Base-by-base conservation (phyloP, 2,888 invertebrate genomes). In the Philaethria dido region DNA sequence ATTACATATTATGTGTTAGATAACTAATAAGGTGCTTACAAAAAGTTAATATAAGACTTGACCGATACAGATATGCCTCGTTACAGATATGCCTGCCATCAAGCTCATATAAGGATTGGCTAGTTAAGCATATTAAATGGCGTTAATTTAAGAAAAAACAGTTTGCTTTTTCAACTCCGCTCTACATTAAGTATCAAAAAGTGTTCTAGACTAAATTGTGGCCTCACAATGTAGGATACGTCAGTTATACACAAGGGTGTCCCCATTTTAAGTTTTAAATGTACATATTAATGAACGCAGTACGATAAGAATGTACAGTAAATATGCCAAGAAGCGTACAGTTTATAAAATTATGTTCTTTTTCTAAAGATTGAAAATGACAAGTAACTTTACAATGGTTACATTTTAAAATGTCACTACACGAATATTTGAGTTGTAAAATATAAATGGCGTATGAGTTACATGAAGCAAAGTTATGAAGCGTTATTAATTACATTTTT, bases 211-310 rank as follows among this genome's bases (percentile, higher is more conserved):
- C 52, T 54, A 25, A 52, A 36, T 39, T 48, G 44, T 47, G 60
- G 55, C 69, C 69, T 69, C 66, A 69, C 62, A 54, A 62, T 69
- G 65, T 71, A 70, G 70, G 73, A 55, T 70, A 69, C 62, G 66
- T 72, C 62, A 66, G 65, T 66, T 72, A 71, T 44, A 61, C 42
- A 63, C 72, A 69, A 71, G 69, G 66, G 57, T 70, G 73, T 66
- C 69, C 71, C 63, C 73, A 70, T 77, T 75, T 77, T 70, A 64
- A 67, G 69, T 74, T 66, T 60, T 52, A 71, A 74, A 78, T 76
- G 72, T 75, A 75, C 75, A 76, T 75, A 72, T 69, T 75, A 75
- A 78, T 74, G 75, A 54, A 67, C 61, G 70, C 69, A 67, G 71
- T 59, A 74, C 68, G 73, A 73, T 72, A 74, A 72, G 69, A 64